A percentile compares a stretch with the other conserved stretches of the same genome.
phyloP scores from a whole-genome alignment of 2,888 invertebrate species.

The Lampropteryx suffumata region DNA sequence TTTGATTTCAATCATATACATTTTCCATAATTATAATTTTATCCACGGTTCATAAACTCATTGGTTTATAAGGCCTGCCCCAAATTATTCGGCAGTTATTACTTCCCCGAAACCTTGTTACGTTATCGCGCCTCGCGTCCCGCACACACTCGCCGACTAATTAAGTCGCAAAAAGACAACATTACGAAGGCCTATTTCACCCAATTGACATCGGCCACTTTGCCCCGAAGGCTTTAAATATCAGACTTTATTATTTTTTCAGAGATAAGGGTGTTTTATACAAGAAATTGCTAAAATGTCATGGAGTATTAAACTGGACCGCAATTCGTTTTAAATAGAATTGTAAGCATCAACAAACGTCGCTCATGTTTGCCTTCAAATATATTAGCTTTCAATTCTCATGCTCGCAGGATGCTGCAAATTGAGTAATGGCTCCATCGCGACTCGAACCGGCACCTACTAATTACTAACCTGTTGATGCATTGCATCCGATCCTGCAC shows the following conservation, averaged over 20 bases:
- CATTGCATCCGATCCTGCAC: constrained; percentile 19
- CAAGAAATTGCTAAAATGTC: too few relatives aligned
- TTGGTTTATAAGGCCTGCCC: neutral
- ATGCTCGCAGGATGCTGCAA: constrained; percentile 31
- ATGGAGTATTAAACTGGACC: neutral
- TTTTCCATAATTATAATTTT: neutral
- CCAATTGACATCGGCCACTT: constrained; percentile 6
- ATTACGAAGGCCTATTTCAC: too few relatives aligned
- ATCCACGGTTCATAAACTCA: constrained; percentile 9
- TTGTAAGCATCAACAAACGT: neutral
- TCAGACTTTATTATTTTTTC: constrained; percentile 7
- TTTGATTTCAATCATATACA: neutral
- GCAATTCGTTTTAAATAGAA: neutral
- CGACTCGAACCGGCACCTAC: constrained; percentile 31
- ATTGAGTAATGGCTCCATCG: constrained; percentile 45
- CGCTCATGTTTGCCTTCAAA: neutral
- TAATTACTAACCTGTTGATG: constrained; percentile 28
- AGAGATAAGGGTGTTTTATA: neutral
- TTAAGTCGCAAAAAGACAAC: constrained; percentile 8
- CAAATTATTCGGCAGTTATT: neutral
- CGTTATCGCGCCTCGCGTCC: neutral
- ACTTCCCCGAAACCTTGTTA: neutral
- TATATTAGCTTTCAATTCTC: constrained; percentile 18
- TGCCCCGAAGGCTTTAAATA: constrained; percentile 4
- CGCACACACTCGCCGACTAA: constrained; percentile 4